Evolutionary conservation across 2,113 vertebrate species (phyloP).

Genomic region (Pluvianellus socialis): DNA sequence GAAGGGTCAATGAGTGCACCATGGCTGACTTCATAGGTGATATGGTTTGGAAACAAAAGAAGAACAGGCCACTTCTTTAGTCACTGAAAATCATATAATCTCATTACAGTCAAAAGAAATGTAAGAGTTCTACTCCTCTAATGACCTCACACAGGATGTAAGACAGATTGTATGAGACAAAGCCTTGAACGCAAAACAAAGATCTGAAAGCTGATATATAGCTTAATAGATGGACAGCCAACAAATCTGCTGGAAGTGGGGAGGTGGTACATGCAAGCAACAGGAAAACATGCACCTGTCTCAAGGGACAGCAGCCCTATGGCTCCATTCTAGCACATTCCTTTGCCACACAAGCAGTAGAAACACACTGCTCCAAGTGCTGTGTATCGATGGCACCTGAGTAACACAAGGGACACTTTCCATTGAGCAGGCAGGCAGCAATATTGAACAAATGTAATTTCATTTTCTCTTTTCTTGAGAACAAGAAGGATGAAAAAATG

Average conservation of each 20-base stretch:
- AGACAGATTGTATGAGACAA: neutral
- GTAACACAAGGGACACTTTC: neutral
- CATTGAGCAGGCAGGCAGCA: neutral
- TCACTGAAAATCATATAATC: neutral
- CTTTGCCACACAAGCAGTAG: neutral
- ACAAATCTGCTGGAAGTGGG: neutral
- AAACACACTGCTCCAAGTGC: neutral
- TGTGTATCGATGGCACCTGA: neutral
- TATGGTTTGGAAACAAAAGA: neutral
- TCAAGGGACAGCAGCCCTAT: neutral
- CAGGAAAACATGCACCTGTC: neutral
- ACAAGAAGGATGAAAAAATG: neutral
- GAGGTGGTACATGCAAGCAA: fast-evolving
- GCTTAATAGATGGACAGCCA: neutral
- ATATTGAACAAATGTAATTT: neutral
- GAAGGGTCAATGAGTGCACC: neutral
- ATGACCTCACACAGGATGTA: neutral
- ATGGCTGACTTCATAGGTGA: neutral
- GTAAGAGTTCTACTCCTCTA: neutral
- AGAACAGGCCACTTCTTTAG: neutral
- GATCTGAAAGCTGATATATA: neutral
- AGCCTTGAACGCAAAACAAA: neutral
- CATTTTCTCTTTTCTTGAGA: neutral
- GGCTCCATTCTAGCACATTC: neutral
- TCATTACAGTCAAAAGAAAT: neutral